Base-by-base conservation (phyloP, 2,113 vertebrate species). In the Phaethon lepturus region DNA sequence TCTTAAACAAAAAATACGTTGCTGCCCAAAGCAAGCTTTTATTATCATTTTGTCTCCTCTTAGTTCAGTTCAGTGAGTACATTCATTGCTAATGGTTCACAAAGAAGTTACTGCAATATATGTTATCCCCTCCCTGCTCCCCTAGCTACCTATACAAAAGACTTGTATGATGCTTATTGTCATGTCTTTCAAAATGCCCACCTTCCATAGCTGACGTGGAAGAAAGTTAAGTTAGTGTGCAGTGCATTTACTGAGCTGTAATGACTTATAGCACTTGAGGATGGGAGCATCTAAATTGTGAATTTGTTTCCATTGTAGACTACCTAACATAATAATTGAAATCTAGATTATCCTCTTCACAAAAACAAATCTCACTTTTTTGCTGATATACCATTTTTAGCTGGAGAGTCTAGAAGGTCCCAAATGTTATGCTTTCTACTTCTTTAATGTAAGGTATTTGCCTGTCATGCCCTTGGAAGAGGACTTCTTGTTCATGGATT, bases 391-490 rank as follows among this genome's bases (percentile, higher is more conserved):
- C 6, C 10, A 17, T 29, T 94, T 95, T 87, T 59, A 89, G 31
- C 45, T 33, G 13, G n/a, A 58, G 33, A 73, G 38, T 88, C 74
- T 69, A 83, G 67, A 80, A 71, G 44, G 56, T 86, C 53, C 28
- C 33, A 88, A 72, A 64, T 83, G 64, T 72, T 93, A 31, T 16
- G 5, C 26, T 81, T 95, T 60, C 40, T 13, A 11, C 49, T 94
- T 86, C 59, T 91, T 90, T 72, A 91, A n/a, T 45, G 13, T 76
- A 82, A 56, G 33, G 31, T 59, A 52, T 88, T 80, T 88, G 66
- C 63, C 86, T 79, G 40, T 59, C 15, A 26, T 93, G 91, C 68
- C 91, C 94, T 95, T 96, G 96, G 63, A 83, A 83, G 53, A 97
- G 74, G 74, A 91, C 71, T 93, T 74, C 47, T 91, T 91, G 64